Evolutionary conservation across 2,888 invertebrate species (phyloP).

Genomic region (Caenorhabditis doughertyi): DNA sequence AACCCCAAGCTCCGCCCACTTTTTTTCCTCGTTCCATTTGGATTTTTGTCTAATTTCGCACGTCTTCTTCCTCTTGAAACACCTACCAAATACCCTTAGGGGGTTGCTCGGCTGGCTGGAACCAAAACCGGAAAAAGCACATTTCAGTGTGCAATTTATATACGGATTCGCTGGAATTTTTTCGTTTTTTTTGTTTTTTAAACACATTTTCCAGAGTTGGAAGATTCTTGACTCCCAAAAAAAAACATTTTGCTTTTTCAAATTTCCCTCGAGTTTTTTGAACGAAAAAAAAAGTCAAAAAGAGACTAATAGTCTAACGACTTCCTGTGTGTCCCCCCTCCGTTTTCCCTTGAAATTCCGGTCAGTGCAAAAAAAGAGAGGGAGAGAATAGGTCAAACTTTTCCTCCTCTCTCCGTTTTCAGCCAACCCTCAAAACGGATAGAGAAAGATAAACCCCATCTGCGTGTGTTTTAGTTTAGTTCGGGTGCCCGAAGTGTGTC

Average conservation of each 20-base stretch:
- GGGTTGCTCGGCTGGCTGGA: neutral
- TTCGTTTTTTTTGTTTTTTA: neutral
- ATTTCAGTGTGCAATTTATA: conserved; percentile 29
- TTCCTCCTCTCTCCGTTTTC: neutral
- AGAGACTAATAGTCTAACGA: conserved; percentile 35
- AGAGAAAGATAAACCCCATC: conserved; percentile 20
- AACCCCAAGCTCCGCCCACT: conserved; percentile 17
- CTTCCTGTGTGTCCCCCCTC: conserved; percentile 23
- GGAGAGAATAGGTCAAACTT: conserved; percentile 33
- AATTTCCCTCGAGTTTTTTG: neutral
- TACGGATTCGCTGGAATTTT: neutral
- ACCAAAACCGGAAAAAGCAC: conserved; percentile 18
- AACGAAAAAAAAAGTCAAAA: neutral
- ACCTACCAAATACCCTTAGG: neutral
- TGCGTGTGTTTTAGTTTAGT: conserved; percentile 24
- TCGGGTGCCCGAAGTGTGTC: neutral
- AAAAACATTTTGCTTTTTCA: neutral
- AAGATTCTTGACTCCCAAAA: too few species aligned
- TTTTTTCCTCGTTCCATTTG: neutral
- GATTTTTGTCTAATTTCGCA: conserved; percentile 16
- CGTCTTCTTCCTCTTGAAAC: neutral
- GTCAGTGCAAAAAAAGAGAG: conserved; percentile 3
- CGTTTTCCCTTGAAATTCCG: conserved; percentile 21
- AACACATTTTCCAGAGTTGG: too few species aligned
- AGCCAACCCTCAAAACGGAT: neutral